phyloP scores from a whole-genome alignment of 2,888 invertebrate genomes.

The Leptinotarsa rubiginosa region DNA sequence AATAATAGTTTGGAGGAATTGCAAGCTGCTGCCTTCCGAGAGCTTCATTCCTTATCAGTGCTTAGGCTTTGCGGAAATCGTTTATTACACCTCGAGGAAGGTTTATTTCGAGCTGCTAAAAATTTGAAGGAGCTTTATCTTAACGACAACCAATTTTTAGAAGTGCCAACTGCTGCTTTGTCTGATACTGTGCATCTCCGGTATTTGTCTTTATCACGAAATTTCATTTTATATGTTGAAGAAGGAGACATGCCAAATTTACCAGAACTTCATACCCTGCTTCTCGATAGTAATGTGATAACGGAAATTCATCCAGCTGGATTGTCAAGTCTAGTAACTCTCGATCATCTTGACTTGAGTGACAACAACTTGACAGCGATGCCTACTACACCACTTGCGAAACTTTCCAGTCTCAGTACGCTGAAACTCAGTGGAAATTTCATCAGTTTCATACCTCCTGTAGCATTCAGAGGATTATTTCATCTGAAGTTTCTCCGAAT shows the following conservation, averaged over 20 bases:
- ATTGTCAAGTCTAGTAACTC: conserved; percentile 78
- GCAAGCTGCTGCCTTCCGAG: conserved; percentile 81
- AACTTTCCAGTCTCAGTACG: conserved; percentile 80
- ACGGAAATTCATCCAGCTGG: conserved; percentile 77
- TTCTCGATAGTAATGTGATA: conserved; percentile 82
- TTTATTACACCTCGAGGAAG: conserved; percentile 78
- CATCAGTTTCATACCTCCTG: conserved; percentile 77
- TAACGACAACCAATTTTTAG: conserved; percentile 82
- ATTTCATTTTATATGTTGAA: conserved; percentile 80
- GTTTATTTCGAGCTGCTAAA: conserved; percentile 77
- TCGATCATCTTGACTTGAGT: conserved; percentile 81
- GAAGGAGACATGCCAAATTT: conserved; percentile 80
- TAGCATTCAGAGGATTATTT: conserved; percentile 87
- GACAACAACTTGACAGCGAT: conserved; percentile 85
- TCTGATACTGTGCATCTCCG: conserved; percentile 76
- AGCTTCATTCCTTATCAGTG: conserved; percentile 78
- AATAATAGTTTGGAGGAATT: conserved; percentile 82
- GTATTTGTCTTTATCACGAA: conserved; percentile 81
- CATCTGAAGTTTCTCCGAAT: conserved; percentile 81
- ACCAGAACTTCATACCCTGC: conserved; percentile 77
- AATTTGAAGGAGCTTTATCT: conserved; percentile 80
- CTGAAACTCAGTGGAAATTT: conserved; percentile 85
- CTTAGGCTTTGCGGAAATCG: conserved; percentile 83
- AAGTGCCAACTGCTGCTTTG: conserved; percentile 79
- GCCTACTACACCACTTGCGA: conserved; percentile 81